Conservation (phyloP, 2,113 vertebrate genomes). For the Corydoras maculifer region DNA sequence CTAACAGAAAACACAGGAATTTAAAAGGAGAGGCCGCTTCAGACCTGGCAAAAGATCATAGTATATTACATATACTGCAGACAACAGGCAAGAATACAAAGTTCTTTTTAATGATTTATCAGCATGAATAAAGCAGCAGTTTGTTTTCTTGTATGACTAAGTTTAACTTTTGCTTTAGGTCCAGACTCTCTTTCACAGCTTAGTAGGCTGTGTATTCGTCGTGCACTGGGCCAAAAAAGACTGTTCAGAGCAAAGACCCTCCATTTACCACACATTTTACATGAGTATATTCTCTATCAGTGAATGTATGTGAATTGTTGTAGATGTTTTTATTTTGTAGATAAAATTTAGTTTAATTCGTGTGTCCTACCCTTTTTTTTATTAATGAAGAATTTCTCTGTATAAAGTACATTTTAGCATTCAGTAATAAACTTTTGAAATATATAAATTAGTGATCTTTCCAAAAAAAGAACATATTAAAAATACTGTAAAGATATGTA, state of each 20-base stretch:
- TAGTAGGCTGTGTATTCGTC: conserved; percentile 75
- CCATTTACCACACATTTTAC: conserved; percentile 71
- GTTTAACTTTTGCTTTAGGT: conserved; percentile 55
- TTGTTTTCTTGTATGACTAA: background rate
- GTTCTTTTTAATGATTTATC: background rate
- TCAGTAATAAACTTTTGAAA: too few species aligned
- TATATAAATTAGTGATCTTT: too few species aligned
- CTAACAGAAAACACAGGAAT: conserved; percentile 69
- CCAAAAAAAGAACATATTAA: too few species aligned
- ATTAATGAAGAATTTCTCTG: too few species aligned
- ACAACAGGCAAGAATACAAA: conserved; percentile 48
- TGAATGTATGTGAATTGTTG: conserved; percentile 46
- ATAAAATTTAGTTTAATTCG: too few species aligned
- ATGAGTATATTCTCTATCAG: conserved; percentile 77
- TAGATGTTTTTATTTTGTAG: too few species aligned
- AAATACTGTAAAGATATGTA: too few species aligned
- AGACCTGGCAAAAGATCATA: conserved; percentile 67
- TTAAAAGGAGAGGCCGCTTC: conserved; percentile 73
- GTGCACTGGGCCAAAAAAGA: conserved; percentile 69
- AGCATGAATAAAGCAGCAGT: too few species aligned
- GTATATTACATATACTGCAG: conserved; percentile 61
- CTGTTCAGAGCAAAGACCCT: conserved; percentile 65
- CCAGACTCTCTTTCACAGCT: conserved; percentile 75
- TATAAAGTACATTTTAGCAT: too few species aligned
- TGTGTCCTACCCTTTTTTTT: too few species aligned